Percentiles rank a stretch among this genome's conserved stretches.
These are phyloP conservation scores for Dromiciops gliroides DNA, from an alignment of 2,113 vertebrate genomes.

Conservation along the genomic window DNA sequence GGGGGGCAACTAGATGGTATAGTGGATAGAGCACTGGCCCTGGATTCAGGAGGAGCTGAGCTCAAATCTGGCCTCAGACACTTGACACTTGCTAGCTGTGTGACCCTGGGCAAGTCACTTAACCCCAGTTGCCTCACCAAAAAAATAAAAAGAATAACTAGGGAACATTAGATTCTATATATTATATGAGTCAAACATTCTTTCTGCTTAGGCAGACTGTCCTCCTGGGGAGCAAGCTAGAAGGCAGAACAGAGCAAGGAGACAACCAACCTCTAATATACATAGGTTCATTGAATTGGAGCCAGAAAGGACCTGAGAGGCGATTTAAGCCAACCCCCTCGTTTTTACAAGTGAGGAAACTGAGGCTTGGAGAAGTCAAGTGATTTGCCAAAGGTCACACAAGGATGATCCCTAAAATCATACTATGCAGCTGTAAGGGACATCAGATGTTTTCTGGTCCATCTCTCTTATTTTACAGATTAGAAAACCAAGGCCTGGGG, in stretches of 20 bases:
- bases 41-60: no score
- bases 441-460: background rate
- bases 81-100: no score
- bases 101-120: no score
- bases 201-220: background rate
- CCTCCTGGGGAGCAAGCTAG: background rate
- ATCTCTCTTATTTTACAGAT: background rate
- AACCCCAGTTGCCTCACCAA: no score
- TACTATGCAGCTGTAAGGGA: background rate
- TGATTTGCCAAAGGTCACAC: background rate
- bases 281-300: background rate
- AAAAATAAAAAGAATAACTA: no score
- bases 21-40: no score
- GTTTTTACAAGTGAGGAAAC: background rate
- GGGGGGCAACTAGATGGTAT: no score
- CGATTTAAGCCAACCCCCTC: background rate
- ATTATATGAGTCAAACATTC: no score
- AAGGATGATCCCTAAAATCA: background rate
- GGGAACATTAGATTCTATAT: no score
- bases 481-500: background rate
- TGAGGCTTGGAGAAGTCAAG: background rate
- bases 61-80: no score
- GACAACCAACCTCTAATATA: background rate
- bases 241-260: no score
- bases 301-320: background rate